Evolutionary conservation across 64 coral and sea anemone species (phyloP).

Genomic region (Montipora foliosa): DNA sequence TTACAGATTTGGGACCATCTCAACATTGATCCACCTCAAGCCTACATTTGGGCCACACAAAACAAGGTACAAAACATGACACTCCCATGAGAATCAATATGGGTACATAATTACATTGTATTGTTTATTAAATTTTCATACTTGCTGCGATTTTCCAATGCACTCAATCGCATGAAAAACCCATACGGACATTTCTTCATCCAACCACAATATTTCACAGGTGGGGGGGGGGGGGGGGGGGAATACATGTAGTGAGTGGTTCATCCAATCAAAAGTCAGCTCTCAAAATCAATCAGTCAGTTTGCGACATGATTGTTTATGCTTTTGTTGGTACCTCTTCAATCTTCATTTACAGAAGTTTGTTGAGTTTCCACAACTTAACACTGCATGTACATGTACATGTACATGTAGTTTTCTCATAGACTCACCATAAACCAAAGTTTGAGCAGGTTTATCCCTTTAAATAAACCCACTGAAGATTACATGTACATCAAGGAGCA

Average conservation of each 20-base stretch:
- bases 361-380: neutral
- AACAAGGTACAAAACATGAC: constrained; percentile 79
- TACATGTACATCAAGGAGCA: too few relatives aligned
- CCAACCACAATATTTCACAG: neutral
- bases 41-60: constrained; percentile 91
- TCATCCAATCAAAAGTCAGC: neutral
- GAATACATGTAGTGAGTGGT: neutral
- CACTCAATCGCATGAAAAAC: neutral
- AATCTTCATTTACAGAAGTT: neutral
- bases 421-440: too few relatives aligned
- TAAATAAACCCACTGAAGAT: too few relatives aligned
- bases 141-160: neutral
- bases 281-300: neutral
- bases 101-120: too few relatives aligned
- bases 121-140: too few relatives aligned
- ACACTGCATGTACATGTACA: too few relatives aligned
- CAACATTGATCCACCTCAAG: constrained; percentile 79
- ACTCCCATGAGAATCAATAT: neutral
- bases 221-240: too few relatives aligned
- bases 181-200: neutral
- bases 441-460: neutral
- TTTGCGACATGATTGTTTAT: neutral
- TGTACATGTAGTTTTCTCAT: too few relatives aligned
- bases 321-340: neutral
- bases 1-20: constrained; percentile 88